Evolutionary conservation across 2,888 invertebrate species (phyloP).

Genomic region (Nephrotoma appendiculata): DNA sequence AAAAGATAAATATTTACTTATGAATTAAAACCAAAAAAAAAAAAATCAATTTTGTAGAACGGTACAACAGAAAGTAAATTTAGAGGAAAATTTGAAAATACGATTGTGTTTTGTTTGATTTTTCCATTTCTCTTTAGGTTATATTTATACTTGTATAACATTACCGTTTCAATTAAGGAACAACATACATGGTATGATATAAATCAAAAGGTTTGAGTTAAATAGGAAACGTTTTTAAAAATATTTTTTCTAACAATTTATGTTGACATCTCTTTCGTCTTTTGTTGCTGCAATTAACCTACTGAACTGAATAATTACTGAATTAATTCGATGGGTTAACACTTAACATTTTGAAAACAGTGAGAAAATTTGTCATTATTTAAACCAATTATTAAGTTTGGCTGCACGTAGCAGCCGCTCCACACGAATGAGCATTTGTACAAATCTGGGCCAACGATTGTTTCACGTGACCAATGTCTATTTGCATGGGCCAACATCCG

Average conservation of each 20-base stretch:
- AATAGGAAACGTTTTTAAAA: background rate
- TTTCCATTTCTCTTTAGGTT: background rate
- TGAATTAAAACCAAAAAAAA: slow-evolving; percentile 10
- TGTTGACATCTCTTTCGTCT: background rate
- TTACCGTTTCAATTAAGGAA: background rate
- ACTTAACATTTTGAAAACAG: background rate
- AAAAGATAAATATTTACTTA: slow-evolving; percentile 7
- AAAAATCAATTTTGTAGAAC: background rate
- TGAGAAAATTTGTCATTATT: no score
- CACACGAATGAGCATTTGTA: no score
- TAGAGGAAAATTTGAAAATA: background rate
- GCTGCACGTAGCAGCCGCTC: no score
- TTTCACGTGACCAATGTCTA: no score
- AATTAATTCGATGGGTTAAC: background rate
- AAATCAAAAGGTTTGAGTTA: background rate
- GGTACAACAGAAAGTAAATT: background rate
- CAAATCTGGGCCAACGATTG: no score
- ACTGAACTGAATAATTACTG: background rate
- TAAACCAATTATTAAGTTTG: no score
- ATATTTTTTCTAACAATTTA: background rate
- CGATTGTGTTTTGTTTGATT: background rate
- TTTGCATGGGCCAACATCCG: no score
- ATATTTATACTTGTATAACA: background rate
- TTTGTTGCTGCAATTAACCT: background rate
- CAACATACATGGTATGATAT: background rate